Base-by-base conservation (phyloP, 2,113 vertebrate species). In the Herpetotheres cachinnans region DNA sequence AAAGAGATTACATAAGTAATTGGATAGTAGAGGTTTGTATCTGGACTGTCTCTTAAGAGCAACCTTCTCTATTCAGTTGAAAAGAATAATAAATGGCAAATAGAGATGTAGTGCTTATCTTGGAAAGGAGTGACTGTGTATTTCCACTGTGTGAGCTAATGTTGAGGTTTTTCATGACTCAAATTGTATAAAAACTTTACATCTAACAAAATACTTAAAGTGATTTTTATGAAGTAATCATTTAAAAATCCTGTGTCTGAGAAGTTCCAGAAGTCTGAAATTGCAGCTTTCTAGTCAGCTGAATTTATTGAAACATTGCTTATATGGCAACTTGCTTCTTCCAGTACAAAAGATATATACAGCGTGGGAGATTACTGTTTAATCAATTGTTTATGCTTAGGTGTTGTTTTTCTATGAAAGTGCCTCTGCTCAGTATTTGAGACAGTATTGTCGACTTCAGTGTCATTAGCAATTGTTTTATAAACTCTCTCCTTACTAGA, bases 181-280 rank as follows among this genome's bases (percentile, higher is more conserved):
- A 79, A 27, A 82, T 38, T 82, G 55, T 95, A 78, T 89, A 70
- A 90, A 93, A 93, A 89, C 42, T 78, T 91, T 86, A 76, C 82
- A 96, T 80, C 25, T 65, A 96, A 80, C 46, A 65, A 95, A 95
- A 93, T 47, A 84, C 67, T 86, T 79, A 17, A 92, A 82, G 49
- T 83, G 50, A 90, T 90, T 94, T 96, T 74, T 95, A 84, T 84
- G 86, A 93, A 97, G 90, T 96, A 97, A 95, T 97, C 34, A 76
- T 95, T 96, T 92, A 72, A 95, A 96, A 93, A 92, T 87, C 80
- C 46, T 29, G 73, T 76, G 66, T 90, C 66, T 96, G 90, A 97
- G 97, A 95, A 85, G 97, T 82, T 86, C 86, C 84, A 93, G 88
- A 95, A 91, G 81, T 97, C 89, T 94, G 97, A 97, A 97, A 97